Base-by-base conservation (phyloP, 2,888 invertebrate genomes). In the Hirtodrosophila histrioides region DNA sequence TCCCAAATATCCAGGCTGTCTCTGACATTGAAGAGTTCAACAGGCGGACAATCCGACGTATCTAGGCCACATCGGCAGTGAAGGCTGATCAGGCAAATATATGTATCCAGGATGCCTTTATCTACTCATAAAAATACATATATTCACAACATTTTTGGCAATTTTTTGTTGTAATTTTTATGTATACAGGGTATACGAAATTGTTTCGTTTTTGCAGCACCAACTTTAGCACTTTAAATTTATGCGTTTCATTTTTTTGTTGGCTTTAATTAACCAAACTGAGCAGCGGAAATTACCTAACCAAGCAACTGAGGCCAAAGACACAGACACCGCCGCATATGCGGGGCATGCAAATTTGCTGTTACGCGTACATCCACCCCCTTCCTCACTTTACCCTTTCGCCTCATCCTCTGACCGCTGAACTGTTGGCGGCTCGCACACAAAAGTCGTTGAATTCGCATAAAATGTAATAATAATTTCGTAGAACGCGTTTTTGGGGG, bases 391-490 rank as follows among this genome's bases (percentile, higher is more conserved):
- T 17, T 17, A 1, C 17, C 17, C 17, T 17, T 17, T 17, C 2
- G 17, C 17, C 17, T 17, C 17, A 17, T 17, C 11, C 46, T 7
- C 27, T 43, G 51, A 9, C 35, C 46, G 3, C 33, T 24, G 4
- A 44, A 48, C 29, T 56, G 55, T 40, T 49, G 51, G n/a, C 24
- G 36, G 36, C n/a, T 29, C 43, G 53, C 57, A 62, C 29, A 57
- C 24, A 58, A 69, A 73, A 69, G 67, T 78, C 83, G 88, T 88
- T 88, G 84, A 82, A 86, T 86, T 82, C 86, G 69, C 86, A 82
- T 73, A 76, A 82, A 82, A 86, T 70, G 86, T 83, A 83, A 82
- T 82, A 82, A 87, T 78, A 78, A 78, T 88, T 82, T 83, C 55
- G 55, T 62, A 57, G 49, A 58, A 65, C 54, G 58, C 44, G 51